These are phyloP conservation scores for Brachyhypopomus gauderio DNA, from an alignment of 2,113 vertebrate species.

Conservation along the genomic window DNA sequence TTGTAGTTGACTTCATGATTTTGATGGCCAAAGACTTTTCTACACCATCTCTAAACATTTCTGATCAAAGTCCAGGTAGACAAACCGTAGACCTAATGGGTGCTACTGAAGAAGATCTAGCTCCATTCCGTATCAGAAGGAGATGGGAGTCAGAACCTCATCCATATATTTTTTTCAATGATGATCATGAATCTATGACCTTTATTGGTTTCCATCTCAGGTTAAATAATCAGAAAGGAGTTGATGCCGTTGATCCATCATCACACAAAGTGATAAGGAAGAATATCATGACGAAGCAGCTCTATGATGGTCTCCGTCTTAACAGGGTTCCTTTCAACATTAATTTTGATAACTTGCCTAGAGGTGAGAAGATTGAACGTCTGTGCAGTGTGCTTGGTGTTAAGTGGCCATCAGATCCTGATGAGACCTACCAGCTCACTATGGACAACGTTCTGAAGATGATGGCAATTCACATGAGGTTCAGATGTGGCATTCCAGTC, in stretches of 20 bases:
- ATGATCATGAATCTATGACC: constrained; percentile 85
- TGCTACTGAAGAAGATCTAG: constrained; percentile 79
- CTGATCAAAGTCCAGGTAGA: constrained; percentile 84
- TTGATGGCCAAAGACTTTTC: constrained; percentile 93
- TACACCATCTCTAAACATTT: constrained; percentile 85
- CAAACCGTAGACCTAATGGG: constrained; percentile 57
- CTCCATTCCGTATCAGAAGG: constrained; percentile 86
- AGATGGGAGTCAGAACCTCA: constrained; percentile 92
- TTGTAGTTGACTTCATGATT: constrained; percentile 93
- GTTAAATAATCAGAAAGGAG: constrained; percentile 48
- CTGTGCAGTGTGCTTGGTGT: constrained; percentile 87
- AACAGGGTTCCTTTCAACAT: constrained; percentile 88
- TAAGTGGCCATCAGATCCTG: constrained; percentile 79
- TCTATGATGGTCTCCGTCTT: constrained; percentile 74
- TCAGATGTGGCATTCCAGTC: constrained; percentile 90
- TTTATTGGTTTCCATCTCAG: constrained; percentile 90
- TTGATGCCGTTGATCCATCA: constrained; percentile 80
- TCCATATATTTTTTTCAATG: constrained; percentile 92
- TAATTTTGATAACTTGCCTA: constrained; percentile 79
- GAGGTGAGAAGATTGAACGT: constrained; percentile 80
- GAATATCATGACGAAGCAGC: constrained; percentile 74
- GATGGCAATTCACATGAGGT: constrained; percentile 91
- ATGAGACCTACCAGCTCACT: constrained; percentile 90
- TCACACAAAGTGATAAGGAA: constrained; percentile 74
- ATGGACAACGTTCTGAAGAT: constrained; percentile 91